Evolutionary conservation across 2,888 invertebrate species (phyloP).

Genomic region (Flexamia atlantica): DNA sequence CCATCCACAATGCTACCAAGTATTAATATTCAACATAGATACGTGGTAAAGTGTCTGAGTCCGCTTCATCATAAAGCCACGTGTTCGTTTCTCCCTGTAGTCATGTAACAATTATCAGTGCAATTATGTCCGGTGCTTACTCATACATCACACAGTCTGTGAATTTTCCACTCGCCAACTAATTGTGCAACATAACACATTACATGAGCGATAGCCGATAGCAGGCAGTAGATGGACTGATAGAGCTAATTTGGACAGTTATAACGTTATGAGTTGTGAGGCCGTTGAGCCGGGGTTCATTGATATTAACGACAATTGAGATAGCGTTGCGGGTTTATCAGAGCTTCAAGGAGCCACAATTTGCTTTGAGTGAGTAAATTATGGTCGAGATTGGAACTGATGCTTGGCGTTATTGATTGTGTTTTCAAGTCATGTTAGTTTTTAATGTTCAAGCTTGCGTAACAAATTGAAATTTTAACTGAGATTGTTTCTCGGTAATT

Average conservation of each 20-base stretch:
- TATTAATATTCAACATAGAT: no score
- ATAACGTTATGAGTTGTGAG: constrained; percentile 13
- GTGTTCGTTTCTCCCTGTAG: not conserved
- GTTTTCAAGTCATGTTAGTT: no score
- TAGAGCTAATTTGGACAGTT: constrained; percentile 10
- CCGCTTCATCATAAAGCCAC: not conserved
- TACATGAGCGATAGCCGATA: not conserved
- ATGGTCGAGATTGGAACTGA: no score
- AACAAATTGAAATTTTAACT: no score
- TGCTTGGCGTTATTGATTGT: no score
- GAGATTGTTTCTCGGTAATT: no score
- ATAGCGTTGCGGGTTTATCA: no score
- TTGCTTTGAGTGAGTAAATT: no score
- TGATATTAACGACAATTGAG: not conserved
- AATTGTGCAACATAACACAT: not conserved
- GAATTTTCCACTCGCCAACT: constrained; percentile 12
- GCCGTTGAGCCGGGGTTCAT: not conserved
- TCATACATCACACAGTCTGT: not conserved
- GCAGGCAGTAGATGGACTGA: not conserved
- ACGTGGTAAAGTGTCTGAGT: no score
- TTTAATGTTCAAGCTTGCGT: no score
- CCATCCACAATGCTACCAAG: no score
- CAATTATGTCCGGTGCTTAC: not conserved
- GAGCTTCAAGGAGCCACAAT: no score
- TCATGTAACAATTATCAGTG: not conserved